Percentiles rank a stretch among this genome's conserved stretches.
phyloP scores from a whole-genome alignment of 2,797 vertebrate species.

The Rachycentron canadum region DNA sequence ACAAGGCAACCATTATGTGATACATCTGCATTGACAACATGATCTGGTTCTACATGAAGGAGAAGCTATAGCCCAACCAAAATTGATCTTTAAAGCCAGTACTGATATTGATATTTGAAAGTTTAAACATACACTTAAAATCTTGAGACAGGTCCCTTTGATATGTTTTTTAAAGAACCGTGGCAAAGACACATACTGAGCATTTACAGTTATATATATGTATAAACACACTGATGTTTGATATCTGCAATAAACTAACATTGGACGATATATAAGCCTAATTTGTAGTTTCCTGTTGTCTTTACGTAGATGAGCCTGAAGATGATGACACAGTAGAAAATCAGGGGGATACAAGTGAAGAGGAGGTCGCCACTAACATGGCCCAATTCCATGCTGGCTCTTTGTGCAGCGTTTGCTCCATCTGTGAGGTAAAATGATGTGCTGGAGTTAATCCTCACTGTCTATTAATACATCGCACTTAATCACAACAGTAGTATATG shows the following conservation, averaged over 20 bases:
- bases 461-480: neutral
- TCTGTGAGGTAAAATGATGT: conserved; percentile 78
- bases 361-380: neutral
- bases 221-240: too few relatives aligned
- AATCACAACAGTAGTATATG: too few relatives aligned
- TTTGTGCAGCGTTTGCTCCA: conserved; percentile 80
- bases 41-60: too few relatives aligned
- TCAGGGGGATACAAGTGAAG: conserved; percentile 31
- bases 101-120: too few relatives aligned
- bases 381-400: conserved; percentile 77
- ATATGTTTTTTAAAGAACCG: too few relatives aligned
- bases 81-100: too few relatives aligned
- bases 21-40: neutral
- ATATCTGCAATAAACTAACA: neutral
- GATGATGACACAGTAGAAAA: conserved; percentile 14
- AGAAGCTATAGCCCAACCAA: too few relatives aligned
- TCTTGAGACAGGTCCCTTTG: too few relatives aligned
- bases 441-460: neutral
- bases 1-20: neutral
- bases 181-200: too few relatives aligned
- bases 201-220: neutral
- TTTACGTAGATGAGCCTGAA: conserved; percentile 49
- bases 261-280: neutral
- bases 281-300: neutral
- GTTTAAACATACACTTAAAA: too few relatives aligned